Conservation (phyloP, 2,888 invertebrate genomes). For the Eutolmus rufibarbis region DNA sequence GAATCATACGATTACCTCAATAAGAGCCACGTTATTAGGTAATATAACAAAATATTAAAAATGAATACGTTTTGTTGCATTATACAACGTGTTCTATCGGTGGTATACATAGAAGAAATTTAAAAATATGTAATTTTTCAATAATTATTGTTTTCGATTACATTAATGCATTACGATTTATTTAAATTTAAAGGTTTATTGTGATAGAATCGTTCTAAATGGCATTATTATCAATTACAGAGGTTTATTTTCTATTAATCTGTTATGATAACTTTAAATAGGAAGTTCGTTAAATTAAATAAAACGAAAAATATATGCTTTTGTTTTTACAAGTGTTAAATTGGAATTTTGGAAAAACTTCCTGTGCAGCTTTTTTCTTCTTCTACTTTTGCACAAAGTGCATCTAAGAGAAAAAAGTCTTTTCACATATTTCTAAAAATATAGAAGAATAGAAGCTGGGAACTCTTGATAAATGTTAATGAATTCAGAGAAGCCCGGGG, state of each 20-base stretch:
- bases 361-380: neutral
- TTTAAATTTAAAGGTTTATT: neutral
- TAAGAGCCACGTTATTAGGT: neutral
- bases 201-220: neutral
- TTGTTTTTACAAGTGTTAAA: neutral
- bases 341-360: neutral
- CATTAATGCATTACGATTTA: neutral
- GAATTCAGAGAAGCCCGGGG: neutral
- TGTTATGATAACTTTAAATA: neutral
- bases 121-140: neutral
- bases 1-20: conserved; percentile 40
- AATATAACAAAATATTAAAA: neutral
- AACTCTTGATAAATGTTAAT: neutral
- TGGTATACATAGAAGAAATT: neutral
- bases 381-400: neutral
- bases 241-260: neutral
- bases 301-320: neutral
- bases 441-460: neutral
- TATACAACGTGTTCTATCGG: neutral
- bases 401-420: neutral
- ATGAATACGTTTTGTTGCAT: neutral
- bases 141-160: neutral
- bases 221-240: neutral
- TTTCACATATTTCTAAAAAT: neutral
- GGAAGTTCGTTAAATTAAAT: neutral